Conservation (phyloP, 2,797 vertebrate genomes). For the Coregonus sp. region DNA sequence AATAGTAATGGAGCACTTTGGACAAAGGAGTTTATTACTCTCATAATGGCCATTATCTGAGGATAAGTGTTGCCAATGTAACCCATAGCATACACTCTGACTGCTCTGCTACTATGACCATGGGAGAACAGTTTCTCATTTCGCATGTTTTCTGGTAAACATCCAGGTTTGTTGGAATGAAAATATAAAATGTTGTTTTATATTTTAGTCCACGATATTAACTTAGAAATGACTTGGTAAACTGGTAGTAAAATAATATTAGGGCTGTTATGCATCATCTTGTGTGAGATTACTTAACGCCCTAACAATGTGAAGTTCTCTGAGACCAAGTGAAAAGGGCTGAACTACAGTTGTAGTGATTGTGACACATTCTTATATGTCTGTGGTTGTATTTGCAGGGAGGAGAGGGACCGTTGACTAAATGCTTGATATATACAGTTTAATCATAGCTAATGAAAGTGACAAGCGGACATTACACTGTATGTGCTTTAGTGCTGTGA, state of each 20-base stretch:
- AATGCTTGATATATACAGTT: not conserved
- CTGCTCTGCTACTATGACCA: not conserved
- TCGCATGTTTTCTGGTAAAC: not conserved
- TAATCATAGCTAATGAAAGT: not conserved
- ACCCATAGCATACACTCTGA: not conserved
- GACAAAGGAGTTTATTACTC: not conserved
- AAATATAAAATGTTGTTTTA: not conserved
- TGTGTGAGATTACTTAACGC: no score
- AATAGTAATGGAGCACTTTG: conserved; percentile 6
- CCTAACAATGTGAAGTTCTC: no score
- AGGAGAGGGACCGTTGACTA: not conserved
- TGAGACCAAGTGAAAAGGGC: no score
- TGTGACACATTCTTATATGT: not conserved
- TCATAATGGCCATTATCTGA: not conserved
- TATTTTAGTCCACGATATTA: no score
- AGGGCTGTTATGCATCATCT: no score
- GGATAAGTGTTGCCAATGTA: not conserved
- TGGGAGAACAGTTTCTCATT: not conserved
- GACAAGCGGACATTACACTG: not conserved
- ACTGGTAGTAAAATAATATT: no score
- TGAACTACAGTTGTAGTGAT: not conserved
- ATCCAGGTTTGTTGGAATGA: not conserved
- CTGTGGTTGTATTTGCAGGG: not conserved
- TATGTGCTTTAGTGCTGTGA: not conserved
- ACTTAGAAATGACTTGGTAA: no score